Base-by-base conservation (phyloP, 2,888 invertebrate species). In the Folsomia manolachei region DNA sequence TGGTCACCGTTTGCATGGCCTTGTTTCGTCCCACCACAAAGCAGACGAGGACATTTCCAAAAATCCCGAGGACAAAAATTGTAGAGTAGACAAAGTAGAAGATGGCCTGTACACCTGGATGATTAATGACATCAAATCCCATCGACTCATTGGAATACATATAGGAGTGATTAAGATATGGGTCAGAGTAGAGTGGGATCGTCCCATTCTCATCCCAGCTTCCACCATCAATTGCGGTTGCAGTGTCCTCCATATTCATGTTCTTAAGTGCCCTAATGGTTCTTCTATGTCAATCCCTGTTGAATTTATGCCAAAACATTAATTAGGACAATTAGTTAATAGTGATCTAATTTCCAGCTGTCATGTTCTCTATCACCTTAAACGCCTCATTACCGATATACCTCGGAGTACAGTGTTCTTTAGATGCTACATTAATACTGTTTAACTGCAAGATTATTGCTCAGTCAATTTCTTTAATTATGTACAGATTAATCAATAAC, bases 1-100 rank as follows among this genome's bases (percentile, higher is more conserved):
- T 98, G 1, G 98, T 98, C 52, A 98, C 97, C 0, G 97, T 96
- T 83, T 97, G 97, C 97, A 98, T 97, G 27, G 93, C 91, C 80
- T 90, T 91, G 85, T 96, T 97, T 27, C 94, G 88, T 51, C 92
- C 88, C 4, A 99, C 97, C 19, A 98, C 96, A 83, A 91, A 97
- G 82, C 95, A 95, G 24, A 98, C 97, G 21, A 98, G 86, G 0
- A 91, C 88, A 84, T 97, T 97, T 0, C 97, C 97, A 80, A 91
- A 90, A 0, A 95, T 86, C 1, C 98, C 98, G 61, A 95, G 86
- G 0, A 93, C 88, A 83, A 97, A 98, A 72, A 95, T 93, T 9
- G 89, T 85, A 1, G 88, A 86, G 84, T 95, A 95, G 39, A 93
- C 85, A 71, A 90, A 85, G 81, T 90, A 91, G 83, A 93, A 92